Evolutionary conservation across 2,888 invertebrate genomes (phyloP).

Genomic region (Phengaris arion): DNA sequence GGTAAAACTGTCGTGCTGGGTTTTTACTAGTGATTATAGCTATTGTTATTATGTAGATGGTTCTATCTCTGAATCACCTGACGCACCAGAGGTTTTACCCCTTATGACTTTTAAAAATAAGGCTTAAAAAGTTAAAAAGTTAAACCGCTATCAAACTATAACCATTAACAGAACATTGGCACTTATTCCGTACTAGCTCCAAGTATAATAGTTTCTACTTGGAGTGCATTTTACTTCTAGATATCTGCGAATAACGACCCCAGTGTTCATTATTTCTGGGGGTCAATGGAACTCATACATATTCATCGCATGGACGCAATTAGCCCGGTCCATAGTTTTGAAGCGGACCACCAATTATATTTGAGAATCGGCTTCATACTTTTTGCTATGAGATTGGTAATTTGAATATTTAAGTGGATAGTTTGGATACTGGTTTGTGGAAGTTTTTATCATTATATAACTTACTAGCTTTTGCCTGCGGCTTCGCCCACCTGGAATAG

Average conservation of each 20-base stretch:
- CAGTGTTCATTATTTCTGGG: constrained; percentile 41
- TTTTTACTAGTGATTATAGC: background rate
- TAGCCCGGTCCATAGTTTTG: constrained; percentile 57
- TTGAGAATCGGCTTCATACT: constrained; percentile 53
- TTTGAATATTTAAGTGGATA: constrained; percentile 52
- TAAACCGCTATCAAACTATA: background rate
- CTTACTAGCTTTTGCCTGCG: background rate
- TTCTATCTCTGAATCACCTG: no score
- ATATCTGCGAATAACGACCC: constrained; percentile 31
- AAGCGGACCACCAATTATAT: constrained; percentile 65
- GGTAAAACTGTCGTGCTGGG: background rate
- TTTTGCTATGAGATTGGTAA: constrained; percentile 53
- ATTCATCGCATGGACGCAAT: constrained; percentile 65
- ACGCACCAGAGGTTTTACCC: no score
- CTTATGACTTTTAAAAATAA: no score
- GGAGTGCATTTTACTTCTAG: constrained; percentile 31
- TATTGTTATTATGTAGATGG: no score
- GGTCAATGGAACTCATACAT: constrained; percentile 62
- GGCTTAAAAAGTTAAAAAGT: background rate
- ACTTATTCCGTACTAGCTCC: background rate
- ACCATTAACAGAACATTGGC: background rate
- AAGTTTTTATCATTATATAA: constrained; percentile 16
- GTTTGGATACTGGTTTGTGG: constrained; percentile 30
- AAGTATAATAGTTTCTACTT: constrained; percentile 8
- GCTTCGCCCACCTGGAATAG: no score